phyloP scores from a whole-genome alignment of 2,888 invertebrate genomes.

The Pristionchus exspectatus region DNA sequence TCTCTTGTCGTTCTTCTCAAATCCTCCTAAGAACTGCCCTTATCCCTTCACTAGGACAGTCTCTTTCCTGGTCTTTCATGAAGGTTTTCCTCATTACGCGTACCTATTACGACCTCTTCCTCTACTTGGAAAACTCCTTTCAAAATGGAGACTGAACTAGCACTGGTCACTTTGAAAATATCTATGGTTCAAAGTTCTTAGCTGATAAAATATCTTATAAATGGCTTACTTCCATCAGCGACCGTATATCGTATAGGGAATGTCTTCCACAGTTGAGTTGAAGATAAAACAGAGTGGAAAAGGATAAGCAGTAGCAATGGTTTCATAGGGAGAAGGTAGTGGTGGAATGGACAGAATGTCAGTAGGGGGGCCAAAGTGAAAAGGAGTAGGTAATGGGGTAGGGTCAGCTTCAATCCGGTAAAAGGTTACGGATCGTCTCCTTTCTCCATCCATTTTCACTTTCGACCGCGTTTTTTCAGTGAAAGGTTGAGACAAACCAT shows the following conservation, averaged over 20 bases:
- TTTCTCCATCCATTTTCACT: not conserved
- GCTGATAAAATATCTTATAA: no score
- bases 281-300: not conserved
- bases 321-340: constrained; percentile 7
- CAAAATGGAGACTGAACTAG: not conserved
- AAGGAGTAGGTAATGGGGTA: not conserved
- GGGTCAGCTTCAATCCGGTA: constrained; percentile 12
- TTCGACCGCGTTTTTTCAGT: not conserved
- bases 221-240: not conserved
- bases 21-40: not conserved
- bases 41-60: not conserved
- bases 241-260: constrained; percentile 36
- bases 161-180: not conserved
- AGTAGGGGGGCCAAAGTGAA: not conserved
- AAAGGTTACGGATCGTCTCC: constrained; percentile 21
- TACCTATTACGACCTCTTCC: not conserved
- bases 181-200: no score
- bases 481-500: not conserved
- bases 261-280: constrained; percentile 33
- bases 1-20: not conserved
- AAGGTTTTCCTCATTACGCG: constrained; percentile 5
- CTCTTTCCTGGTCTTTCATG: not conserved
- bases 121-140: not conserved
- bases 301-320: constrained; percentile 25
- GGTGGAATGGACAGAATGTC: not conserved